phyloP scores from a whole-genome alignment of 2,797 vertebrate genomes.

The Scomberomorus guttatus region DNA sequence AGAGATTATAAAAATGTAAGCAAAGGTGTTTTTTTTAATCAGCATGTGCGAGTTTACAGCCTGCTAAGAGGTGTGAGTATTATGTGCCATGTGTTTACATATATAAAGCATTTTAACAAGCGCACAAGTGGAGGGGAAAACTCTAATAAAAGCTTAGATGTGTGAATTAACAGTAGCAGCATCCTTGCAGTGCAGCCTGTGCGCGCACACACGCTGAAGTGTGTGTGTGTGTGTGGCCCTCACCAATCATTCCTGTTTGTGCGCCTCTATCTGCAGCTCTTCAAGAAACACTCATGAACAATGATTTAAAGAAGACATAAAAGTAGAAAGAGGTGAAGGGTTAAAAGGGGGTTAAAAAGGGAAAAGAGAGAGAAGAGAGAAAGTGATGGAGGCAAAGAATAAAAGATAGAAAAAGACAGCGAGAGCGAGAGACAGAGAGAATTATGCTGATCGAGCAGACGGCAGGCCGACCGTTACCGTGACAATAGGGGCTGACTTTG shows the following conservation, averaged over 20 bases:
- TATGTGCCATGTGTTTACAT: constrained; percentile 73
- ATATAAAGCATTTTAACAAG: constrained; percentile 70
- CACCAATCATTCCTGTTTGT: constrained; percentile 10
- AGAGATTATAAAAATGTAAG: not conserved
- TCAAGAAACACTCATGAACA: constrained; percentile 43
- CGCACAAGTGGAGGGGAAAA: constrained; percentile 69
- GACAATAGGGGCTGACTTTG: constrained; percentile 78
- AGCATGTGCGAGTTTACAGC: constrained; percentile 34
- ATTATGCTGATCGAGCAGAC: constrained; percentile 79
- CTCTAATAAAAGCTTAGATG: constrained; percentile 74
- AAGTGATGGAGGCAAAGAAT: constrained; percentile 27
- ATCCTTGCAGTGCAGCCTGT: constrained; percentile 15
- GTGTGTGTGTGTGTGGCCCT: constrained; percentile 62
- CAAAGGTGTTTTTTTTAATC: constrained; percentile 32
- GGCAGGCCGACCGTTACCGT: constrained; percentile 71
- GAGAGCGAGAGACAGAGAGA: constrained; percentile 39
- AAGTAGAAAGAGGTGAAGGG: constrained; percentile 9
- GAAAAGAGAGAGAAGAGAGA: constrained; percentile 12
- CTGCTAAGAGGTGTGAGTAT: constrained; percentile 58
- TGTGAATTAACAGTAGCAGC: constrained; percentile 74
- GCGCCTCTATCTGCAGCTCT: constrained; percentile 13
- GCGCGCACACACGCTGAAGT: not conserved
- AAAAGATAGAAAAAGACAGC: constrained; percentile 40
- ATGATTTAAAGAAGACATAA: constrained; percentile 27
- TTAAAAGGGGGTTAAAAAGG: constrained; percentile 1